Evolutionary conservation across 2,113 vertebrate genomes (phyloP).

Genomic region (Scolopax mira): DNA sequence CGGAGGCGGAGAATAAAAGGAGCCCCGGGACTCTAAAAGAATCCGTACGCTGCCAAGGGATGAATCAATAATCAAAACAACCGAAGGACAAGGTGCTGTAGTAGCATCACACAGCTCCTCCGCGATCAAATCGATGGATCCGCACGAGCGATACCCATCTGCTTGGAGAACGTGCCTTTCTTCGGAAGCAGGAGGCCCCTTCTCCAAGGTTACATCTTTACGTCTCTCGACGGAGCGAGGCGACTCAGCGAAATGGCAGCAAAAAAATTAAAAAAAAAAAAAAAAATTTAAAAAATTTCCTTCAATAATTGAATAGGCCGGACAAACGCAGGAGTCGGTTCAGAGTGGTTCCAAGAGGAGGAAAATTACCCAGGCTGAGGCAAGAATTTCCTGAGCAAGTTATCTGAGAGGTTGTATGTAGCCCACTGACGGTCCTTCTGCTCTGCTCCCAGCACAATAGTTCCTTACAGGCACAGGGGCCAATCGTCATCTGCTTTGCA

Average conservation of each 20-base stretch:
- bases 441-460: constrained; percentile 33
- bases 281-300: background rate
- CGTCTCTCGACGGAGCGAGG: background rate
- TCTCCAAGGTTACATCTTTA: background rate
- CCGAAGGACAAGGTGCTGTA: background rate
- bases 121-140: constrained; percentile 2
- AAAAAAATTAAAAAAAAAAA: background rate
- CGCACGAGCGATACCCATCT: background rate
- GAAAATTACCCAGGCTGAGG: background rate
- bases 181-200: constrained; percentile 12
- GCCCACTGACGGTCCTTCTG: background rate
- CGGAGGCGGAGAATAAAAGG: background rate
- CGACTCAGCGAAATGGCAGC: constrained; percentile 1
- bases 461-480: background rate
- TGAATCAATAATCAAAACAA: constrained; percentile 25
- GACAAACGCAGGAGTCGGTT: background rate
- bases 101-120: background rate
- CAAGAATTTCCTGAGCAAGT: constrained; percentile 4
- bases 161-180: background rate
- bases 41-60: background rate
- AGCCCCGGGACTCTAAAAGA: background rate
- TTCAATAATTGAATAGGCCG: background rate
- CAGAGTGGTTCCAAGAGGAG: no score
- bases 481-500: constrained; percentile 41
- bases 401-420: background rate